These are phyloP conservation scores for Drosophila yakuba DNA, from an alignment of 1,140 invertebrate genomes.

Conservation along the genomic window DNA sequence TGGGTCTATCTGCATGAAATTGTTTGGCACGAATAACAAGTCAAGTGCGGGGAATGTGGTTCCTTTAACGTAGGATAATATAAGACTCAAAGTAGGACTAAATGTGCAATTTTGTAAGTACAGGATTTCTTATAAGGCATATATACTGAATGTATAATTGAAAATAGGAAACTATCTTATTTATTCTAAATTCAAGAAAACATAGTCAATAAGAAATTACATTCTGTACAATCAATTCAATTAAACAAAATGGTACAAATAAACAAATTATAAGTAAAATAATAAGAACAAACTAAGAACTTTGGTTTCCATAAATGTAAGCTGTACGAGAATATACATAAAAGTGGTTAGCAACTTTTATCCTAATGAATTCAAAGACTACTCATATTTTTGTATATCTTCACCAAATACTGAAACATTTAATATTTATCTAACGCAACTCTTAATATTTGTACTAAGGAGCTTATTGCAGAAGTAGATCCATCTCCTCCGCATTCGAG, in stretches of 20 bases:
- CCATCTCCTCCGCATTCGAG: constrained; percentile 72
- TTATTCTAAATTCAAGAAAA: too few relatives aligned
- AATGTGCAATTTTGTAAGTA: constrained; percentile 8
- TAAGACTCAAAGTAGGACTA: neutral
- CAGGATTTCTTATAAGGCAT: neutral
- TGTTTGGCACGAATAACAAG: constrained; percentile 22
- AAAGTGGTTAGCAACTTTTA: neutral
- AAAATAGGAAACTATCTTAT: too few relatives aligned
- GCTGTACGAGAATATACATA: neutral
- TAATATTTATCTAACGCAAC: constrained; percentile 1
- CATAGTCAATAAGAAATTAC: neutral
- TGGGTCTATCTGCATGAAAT: constrained; percentile 8
- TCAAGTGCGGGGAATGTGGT: constrained; percentile 1
- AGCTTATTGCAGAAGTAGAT: constrained; percentile 70
- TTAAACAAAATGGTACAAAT: neutral
- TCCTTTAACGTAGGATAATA: neutral
- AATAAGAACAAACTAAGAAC: neutral
- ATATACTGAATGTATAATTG: too few relatives aligned
- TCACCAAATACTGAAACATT: neutral
- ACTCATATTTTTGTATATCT: neutral
- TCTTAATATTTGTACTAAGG: constrained; percentile 30
- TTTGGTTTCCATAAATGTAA: neutral
- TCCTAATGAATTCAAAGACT: neutral
- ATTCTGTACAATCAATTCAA: neutral
- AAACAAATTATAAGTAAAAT: neutral